phyloP scores from a whole-genome alignment of 2,113 vertebrate genomes.

The Ammodytes marinus region DNA sequence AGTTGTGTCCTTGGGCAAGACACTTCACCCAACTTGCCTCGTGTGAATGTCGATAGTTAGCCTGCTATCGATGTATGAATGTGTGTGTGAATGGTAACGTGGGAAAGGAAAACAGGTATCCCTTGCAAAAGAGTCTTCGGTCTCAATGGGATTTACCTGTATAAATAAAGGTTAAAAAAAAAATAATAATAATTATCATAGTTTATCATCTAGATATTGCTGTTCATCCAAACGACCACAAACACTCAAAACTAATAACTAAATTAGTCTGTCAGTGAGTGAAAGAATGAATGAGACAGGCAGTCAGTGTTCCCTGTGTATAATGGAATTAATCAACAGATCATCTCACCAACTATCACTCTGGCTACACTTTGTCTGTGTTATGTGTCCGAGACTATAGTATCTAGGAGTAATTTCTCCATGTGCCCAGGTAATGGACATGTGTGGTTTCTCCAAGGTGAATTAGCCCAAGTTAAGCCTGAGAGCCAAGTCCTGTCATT shows the following conservation, averaged over 20 bases:
- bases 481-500: constrained; percentile 66
- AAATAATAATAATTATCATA: not conserved
- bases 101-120: too few species aligned
- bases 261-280: not conserved
- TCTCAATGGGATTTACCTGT: too few species aligned
- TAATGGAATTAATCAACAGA: too few species aligned
- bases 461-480: constrained; percentile 53
- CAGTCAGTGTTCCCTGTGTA: too few species aligned
- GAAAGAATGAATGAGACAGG: constrained; percentile 4
- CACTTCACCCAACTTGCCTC: too few species aligned
- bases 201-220: not conserved
- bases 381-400: not conserved
- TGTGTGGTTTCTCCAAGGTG: constrained; percentile 40
- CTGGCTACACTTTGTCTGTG: not conserved
- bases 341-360: not conserved
- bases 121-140: too few species aligned
- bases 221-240: not conserved
- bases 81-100: too few species aligned
- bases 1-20: too few species aligned
- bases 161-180: too few species aligned
- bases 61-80: too few species aligned
- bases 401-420: not conserved
- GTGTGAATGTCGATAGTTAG: too few species aligned
- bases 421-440: constrained; percentile 33
- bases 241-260: not conserved